Evolutionary conservation across 2,797 vertebrate species (phyloP).

Genomic region (Lophotriccus pileatus): DNA sequence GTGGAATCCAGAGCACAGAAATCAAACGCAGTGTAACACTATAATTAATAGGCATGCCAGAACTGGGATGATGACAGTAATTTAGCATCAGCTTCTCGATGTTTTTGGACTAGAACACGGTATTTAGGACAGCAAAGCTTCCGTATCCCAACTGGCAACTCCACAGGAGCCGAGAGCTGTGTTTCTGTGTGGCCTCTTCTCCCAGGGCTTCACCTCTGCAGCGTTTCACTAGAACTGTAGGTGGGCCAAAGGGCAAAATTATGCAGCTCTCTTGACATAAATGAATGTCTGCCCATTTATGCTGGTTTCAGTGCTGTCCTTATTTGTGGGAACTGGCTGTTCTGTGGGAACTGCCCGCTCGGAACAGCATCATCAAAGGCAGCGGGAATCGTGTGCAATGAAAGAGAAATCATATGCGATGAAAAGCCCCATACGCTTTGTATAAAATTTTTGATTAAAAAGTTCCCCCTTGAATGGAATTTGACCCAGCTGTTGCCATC

Average conservation of each 20-base stretch:
- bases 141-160: not conserved
- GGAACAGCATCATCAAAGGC: not conserved
- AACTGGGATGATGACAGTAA: not conserved
- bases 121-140: not conserved
- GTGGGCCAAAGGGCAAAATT: not conserved
- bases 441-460: not conserved
- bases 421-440: not conserved
- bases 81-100: not conserved
- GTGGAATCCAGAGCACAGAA: not conserved
- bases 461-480: not conserved
- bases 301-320: not conserved
- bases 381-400: not conserved
- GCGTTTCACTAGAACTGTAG: fast-evolving
- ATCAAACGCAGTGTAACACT: not conserved
- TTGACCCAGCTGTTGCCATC: not conserved
- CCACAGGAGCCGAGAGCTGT: not conserved
- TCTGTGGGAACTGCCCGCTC: not conserved
- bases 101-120: not conserved
- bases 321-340: not conserved
- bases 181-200: not conserved
- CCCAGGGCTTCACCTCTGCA: not conserved
- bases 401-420: not conserved
- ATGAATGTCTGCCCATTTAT: not conserved
- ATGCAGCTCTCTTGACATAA: not conserved
- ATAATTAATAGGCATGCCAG: not conserved